A percentile compares a stretch with the other conserved stretches of the same genome.
Evolutionary conservation across 2,113 vertebrate genomes (phyloP).

Genomic region (Cephalopterus ornatus): DNA sequence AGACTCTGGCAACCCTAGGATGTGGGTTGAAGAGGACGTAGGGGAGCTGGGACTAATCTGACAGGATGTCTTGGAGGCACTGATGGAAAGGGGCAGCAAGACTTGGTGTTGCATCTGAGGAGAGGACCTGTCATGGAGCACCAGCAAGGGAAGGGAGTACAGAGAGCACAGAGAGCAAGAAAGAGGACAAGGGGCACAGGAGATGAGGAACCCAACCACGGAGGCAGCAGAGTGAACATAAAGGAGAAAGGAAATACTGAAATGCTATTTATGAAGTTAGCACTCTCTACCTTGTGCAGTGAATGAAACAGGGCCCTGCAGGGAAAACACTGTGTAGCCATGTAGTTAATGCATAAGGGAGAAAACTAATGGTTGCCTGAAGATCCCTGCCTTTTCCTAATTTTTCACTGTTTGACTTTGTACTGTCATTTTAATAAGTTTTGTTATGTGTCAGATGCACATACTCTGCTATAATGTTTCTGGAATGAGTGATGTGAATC

Average conservation of each 20-base stretch:
- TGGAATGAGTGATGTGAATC: background rate
- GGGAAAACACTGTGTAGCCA: slow-evolving; percentile 11
- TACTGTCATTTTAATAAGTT: slow-evolving; percentile 51
- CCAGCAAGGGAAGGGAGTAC: background rate
- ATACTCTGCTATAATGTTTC: background rate
- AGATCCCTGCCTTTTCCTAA: slow-evolving; percentile 18
- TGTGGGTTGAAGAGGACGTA: background rate
- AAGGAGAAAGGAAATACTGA: background rate
- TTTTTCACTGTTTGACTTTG: slow-evolving; percentile 46
- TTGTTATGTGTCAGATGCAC: slow-evolving; percentile 2
- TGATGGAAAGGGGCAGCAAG: background rate
- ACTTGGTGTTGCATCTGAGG: background rate
- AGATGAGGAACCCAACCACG: background rate
- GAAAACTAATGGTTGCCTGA: slow-evolving; percentile 43
- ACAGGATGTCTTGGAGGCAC: background rate
- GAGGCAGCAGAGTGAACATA: background rate
- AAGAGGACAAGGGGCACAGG: background rate
- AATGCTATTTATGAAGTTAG: background rate
- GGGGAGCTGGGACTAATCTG: background rate
- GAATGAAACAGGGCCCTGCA: slow-evolving; percentile 9
- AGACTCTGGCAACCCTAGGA: background rate
- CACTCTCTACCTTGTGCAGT: background rate
- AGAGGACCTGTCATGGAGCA: background rate
- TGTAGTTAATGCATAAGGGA: background rate
- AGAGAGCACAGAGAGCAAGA: background rate